phyloP scores from a whole-genome alignment of 2,888 invertebrate species.

The Ichneumoninae sp. region DNA sequence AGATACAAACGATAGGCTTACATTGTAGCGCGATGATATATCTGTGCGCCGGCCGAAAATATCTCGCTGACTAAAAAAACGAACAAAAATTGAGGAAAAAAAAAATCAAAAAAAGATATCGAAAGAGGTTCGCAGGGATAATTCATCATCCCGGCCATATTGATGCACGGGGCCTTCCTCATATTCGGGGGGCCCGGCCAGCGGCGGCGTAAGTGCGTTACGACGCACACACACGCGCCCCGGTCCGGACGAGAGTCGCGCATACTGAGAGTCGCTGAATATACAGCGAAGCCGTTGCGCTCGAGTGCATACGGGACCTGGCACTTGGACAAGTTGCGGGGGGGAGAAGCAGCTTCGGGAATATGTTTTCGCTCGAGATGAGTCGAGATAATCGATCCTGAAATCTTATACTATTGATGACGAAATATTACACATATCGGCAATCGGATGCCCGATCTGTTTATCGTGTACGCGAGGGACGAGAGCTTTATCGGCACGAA shows the following conservation, averaged over 20 bases:
- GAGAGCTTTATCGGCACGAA: conserved; percentile 21
- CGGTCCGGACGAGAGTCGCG: neutral
- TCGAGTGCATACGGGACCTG: conserved; percentile 13
- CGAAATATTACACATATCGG: conserved; percentile 17
- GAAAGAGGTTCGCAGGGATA: conserved; percentile 67
- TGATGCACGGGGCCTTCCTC: conserved; percentile 74
- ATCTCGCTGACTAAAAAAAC: conserved; percentile 54
- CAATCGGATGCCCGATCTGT: conserved; percentile 34
- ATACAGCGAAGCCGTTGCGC: conserved; percentile 4
- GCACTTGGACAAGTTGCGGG: conserved; percentile 40
- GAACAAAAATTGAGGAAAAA: neutral
- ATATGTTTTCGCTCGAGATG: conserved; percentile 54
- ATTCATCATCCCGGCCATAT: conserved; percentile 80
- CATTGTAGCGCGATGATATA: conserved; percentile 22
- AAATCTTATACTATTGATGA: conserved; percentile 34
- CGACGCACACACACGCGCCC: conserved; percentile 13
- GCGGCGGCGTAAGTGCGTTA: conserved; percentile 54
- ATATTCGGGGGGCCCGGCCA: conserved; percentile 32
- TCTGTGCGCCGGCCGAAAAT: conserved; percentile 28
- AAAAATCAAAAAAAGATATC: neutral
- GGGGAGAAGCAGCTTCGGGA: conserved; percentile 29
- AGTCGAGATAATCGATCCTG: conserved; percentile 27
- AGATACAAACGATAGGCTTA: conserved; percentile 62
- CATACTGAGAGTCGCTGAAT: neutral
- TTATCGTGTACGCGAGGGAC: conserved; percentile 29